Evolutionary conservation across 2,113 vertebrate genomes (phyloP).

Genomic region (human): DNA sequence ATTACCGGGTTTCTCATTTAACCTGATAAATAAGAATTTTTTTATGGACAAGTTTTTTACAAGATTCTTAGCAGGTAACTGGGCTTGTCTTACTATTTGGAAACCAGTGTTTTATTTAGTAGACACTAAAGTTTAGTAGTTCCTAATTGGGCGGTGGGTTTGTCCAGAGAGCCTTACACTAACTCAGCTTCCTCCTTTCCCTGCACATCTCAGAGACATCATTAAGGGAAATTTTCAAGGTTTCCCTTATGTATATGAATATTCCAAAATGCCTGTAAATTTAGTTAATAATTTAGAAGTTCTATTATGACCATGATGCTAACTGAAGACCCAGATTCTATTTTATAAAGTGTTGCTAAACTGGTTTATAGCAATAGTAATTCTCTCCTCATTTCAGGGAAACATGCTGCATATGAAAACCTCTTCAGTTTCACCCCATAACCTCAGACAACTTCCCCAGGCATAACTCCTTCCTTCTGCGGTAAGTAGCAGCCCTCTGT

Average conservation of each 20-base stretch:
- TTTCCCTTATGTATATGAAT: not conserved
- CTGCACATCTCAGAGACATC: not conserved
- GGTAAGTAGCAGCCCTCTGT: not conserved
- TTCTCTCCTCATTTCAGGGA: not conserved
- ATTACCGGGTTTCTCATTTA: not conserved
- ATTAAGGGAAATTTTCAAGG: not conserved
- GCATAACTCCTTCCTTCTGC: not conserved
- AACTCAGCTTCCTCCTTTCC: not conserved
- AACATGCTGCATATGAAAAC: not conserved
- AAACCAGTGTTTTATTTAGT: not conserved
- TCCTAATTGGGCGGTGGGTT: not conserved
- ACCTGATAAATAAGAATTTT: not conserved
- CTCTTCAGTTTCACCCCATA: not conserved
- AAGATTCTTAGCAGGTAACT: not conserved
- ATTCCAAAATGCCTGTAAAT: not conserved
- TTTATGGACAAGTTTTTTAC: not conserved
- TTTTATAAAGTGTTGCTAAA: not conserved
- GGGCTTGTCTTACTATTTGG: not conserved
- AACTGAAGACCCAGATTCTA: conserved; percentile 9
- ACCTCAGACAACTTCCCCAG: not conserved
- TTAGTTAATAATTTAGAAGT: not conserved
- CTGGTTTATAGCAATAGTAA: not conserved
- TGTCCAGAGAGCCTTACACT: not conserved
- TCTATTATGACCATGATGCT: not conserved
- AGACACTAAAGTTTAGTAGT: not conserved